Evolutionary conservation across 1,140 invertebrate genomes (phyloP).

Genomic region (Pteromalus puparum): DNA sequence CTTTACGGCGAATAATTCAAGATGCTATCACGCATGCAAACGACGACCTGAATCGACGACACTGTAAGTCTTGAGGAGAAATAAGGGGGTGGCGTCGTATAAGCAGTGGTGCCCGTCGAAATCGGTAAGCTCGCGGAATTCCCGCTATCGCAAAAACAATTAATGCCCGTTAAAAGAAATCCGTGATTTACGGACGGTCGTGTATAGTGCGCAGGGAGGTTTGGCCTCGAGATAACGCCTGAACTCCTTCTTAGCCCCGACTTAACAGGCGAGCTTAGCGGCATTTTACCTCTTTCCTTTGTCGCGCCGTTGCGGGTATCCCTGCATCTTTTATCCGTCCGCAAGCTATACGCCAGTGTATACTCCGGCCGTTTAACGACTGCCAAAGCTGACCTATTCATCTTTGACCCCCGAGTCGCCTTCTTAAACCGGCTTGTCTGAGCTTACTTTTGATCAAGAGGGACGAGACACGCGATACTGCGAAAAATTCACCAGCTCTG

Average conservation of each 20-base stretch:
- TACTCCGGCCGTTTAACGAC: slow-evolving; percentile 56
- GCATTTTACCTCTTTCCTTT: slow-evolving; percentile 54
- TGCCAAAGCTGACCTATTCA: slow-evolving; percentile 61
- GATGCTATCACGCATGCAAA: not conserved
- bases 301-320: not conserved
- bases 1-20: not conserved
- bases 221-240: slow-evolving; percentile 67
- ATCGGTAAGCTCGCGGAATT: slow-evolving; percentile 62
- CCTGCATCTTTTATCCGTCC: not conserved
- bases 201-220: slow-evolving; percentile 55
- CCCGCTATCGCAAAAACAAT: slow-evolving; percentile 75
- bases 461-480: too few species aligned
- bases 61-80: slow-evolving; percentile 12
- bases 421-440: slow-evolving; percentile 18
- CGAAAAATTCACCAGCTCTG: not conserved
- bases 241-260: slow-evolving; percentile 65
- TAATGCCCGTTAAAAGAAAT: slow-evolving; percentile 76
- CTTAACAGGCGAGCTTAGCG: slow-evolving; percentile 65
- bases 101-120: slow-evolving; percentile 6
- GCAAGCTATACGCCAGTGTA: slow-evolving; percentile 30
- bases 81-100: not conserved
- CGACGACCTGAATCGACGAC: not conserved
- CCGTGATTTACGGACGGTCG: slow-evolving; percentile 69
- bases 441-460: slow-evolving; percentile 29
- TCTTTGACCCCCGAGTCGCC: slow-evolving; percentile 19